phyloP scores from a whole-genome alignment of 2,888 invertebrate species.

The Drosophila quasianomalipes region DNA sequence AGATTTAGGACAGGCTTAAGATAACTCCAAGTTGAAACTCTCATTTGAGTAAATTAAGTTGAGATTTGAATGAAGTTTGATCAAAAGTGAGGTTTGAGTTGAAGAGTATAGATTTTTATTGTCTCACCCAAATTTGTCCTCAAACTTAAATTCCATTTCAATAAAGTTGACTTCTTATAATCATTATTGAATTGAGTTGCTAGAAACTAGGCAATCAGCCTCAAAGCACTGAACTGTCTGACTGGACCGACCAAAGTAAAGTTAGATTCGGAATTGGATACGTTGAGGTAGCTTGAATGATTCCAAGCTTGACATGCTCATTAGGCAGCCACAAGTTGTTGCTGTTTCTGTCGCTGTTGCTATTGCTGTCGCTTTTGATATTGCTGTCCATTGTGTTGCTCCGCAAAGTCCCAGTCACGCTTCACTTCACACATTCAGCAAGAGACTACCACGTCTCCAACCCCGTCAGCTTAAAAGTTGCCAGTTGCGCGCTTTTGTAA shows the following conservation, averaged over 20 bases:
- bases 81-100: not conserved
- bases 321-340: conserved; percentile 57
- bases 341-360: conserved; percentile 20
- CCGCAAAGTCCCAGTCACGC: conserved; percentile 60
- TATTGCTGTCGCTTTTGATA: not conserved
- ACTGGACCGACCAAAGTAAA: not conserved
- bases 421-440: conserved; percentile 53
- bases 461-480: conserved; percentile 26
- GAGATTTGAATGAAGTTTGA: not conserved
- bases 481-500: conserved; percentile 47
- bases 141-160: not conserved
- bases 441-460: conserved; percentile 9
- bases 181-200: not conserved
- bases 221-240: not conserved
- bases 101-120: not conserved
- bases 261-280: not conserved
- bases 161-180: not conserved
- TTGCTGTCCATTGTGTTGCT: not conserved
- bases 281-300: conserved; percentile 11
- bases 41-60: not conserved
- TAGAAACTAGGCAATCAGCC: not conserved
- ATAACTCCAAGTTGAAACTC: conserved; percentile 1
- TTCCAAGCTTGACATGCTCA: conserved; percentile 46
- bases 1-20: not conserved
- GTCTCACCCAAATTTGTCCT: not conserved